phyloP scores from a whole-genome alignment of 2,113 vertebrate species.

The Sturnira hondurensis region DNA sequence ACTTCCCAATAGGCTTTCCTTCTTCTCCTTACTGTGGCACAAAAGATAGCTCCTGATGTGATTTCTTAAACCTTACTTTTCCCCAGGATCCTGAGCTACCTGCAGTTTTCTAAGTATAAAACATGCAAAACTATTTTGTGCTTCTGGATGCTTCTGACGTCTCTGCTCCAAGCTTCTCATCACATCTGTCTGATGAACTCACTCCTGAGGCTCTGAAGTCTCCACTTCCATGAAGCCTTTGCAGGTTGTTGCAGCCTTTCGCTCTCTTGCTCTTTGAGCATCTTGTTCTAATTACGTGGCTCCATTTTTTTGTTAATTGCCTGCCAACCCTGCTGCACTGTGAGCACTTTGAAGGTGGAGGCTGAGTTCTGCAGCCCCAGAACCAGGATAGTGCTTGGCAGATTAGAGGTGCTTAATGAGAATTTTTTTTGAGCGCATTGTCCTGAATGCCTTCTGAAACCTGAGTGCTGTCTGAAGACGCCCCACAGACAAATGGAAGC shows the following conservation, averaged over 20 bases:
- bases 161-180: not conserved
- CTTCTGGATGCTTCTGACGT: not conserved
- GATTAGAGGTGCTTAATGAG: not conserved
- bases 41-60: not conserved
- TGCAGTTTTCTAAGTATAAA: not conserved
- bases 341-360: not conserved
- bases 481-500: too few species aligned
- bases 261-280: not conserved
- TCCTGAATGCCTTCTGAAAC: not conserved
- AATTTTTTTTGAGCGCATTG: not conserved
- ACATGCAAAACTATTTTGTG: not conserved
- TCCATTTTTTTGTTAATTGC: not conserved
- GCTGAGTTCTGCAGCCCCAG: not conserved
- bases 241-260: not conserved
- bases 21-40: not conserved
- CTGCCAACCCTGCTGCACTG: not conserved
- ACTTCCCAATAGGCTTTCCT: not conserved
- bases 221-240: not conserved
- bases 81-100: not conserved
- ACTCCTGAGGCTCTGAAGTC: not conserved
- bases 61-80: not conserved
- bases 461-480: too few species aligned
- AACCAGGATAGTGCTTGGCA: not conserved
- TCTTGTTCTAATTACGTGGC: not conserved
- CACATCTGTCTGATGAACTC: not conserved